Conservation (phyloP, 2,797 vertebrate species). For the Diglossa cyanea region DNA sequence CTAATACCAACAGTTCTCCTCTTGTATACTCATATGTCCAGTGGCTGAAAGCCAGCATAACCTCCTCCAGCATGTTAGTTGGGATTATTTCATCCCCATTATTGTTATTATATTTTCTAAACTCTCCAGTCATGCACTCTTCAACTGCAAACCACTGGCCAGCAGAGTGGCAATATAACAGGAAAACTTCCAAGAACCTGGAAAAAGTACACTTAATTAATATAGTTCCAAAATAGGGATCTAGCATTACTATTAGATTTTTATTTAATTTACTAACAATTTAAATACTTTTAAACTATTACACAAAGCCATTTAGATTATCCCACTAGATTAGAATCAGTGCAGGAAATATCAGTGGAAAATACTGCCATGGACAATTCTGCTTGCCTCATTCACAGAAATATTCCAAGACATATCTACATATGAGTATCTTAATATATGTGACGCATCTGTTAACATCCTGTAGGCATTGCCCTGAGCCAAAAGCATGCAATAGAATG, state of each 20-base stretch:
- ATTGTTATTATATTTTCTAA: constrained; percentile 98
- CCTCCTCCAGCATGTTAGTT: constrained; percentile 94
- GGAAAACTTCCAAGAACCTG: constrained; percentile 96
- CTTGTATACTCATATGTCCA: constrained; percentile 97
- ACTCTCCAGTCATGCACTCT: constrained; percentile 97
- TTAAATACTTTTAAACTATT: neutral
- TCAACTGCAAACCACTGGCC: constrained; percentile 99
- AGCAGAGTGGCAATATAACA: constrained; percentile 97
- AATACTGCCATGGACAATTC: neutral
- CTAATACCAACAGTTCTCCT: constrained; percentile 92
- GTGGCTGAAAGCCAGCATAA: constrained; percentile 98
- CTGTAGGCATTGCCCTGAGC: neutral
- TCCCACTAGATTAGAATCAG: neutral
- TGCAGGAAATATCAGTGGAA: neutral
- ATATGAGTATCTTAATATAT: neutral
- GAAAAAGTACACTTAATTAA: neutral
- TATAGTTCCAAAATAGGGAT: neutral
- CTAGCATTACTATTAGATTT: neutral
- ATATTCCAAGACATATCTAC: neutral
- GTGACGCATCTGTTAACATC: neutral
- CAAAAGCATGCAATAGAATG: neutral
- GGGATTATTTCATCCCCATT: constrained; percentile 98
- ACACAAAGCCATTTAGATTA: neutral
- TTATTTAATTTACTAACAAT: neutral
- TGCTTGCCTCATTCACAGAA: neutral